phyloP scores from a whole-genome alignment of 1,140 invertebrate species.

The Tetraneura akinire region DNA sequence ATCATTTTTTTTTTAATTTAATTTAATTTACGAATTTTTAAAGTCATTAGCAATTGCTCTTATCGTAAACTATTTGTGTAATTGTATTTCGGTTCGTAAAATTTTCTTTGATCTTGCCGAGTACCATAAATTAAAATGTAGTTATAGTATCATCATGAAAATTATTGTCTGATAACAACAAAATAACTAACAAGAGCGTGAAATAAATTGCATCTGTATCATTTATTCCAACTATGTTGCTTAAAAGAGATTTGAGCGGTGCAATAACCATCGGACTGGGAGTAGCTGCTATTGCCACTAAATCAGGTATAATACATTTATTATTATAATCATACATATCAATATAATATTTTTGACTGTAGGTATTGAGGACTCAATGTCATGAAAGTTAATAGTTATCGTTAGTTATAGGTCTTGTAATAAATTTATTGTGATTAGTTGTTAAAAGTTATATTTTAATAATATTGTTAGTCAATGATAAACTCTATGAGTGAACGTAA shows the following conservation, averaged over 20 bases:
- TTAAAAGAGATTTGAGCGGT: slow-evolving; percentile 8
- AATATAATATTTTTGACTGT: no score
- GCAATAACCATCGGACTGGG: slow-evolving; percentile 34
- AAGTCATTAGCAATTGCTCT: background rate
- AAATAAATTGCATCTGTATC: background rate
- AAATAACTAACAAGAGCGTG: background rate
- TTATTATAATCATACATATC: no score
- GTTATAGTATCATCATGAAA: background rate
- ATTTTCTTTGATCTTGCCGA: background rate
- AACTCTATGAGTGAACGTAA: no score
- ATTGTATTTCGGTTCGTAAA: background rate
- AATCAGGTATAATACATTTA: slow-evolving; percentile 35
- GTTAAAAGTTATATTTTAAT: no score
- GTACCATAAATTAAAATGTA: background rate
- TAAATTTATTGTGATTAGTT: no score
- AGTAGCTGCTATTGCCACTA: slow-evolving; percentile 14
- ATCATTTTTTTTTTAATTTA: background rate
- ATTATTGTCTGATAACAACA: background rate
- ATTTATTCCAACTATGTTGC: background rate
- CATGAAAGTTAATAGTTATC: no score
- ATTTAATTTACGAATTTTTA: background rate
- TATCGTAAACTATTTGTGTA: background rate
- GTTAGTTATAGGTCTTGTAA: no score
- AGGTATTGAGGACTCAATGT: no score
- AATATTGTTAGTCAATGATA: no score